phyloP scores from a whole-genome alignment of 2,797 vertebrate genomes.

The Siniperca undulata region DNA sequence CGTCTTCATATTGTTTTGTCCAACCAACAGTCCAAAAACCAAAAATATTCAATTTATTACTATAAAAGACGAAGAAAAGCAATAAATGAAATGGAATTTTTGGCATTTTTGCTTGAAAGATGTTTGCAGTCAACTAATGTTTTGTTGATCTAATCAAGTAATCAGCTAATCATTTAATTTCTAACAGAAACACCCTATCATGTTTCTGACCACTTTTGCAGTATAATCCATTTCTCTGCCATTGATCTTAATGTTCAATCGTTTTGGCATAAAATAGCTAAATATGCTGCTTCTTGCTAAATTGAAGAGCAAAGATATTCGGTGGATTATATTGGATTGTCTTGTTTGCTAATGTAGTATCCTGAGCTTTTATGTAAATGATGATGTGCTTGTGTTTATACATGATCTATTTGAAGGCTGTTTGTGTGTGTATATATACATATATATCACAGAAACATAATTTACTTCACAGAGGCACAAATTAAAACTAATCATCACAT shows the following conservation, averaged over 20 bases:
- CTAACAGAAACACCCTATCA: too few relatives aligned
- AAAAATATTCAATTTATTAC: neutral
- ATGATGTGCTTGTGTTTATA: conserved; percentile 19
- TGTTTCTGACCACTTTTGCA: too few relatives aligned
- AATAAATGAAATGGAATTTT: neutral
- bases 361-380: conserved; percentile 5
- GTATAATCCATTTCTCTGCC: neutral
- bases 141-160: neutral
- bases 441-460: conserved; percentile 20
- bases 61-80: neutral
- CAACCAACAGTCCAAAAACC: neutral
- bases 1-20: neutral
- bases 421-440: neutral
- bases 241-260: too few relatives aligned
- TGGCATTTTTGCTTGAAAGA: neutral
- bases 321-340: neutral
- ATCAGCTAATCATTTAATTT: neutral
- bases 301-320: neutral
- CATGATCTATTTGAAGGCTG: conserved; percentile 24
- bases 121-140: neutral
- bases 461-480: conserved; percentile 33
- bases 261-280: neutral
- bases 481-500: conserved; percentile 67
- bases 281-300: neutral
- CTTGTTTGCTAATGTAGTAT: neutral